Evolutionary conservation across 2,888 invertebrate species (phyloP).

Genomic region (Hemistola chrysoprasaria): DNA sequence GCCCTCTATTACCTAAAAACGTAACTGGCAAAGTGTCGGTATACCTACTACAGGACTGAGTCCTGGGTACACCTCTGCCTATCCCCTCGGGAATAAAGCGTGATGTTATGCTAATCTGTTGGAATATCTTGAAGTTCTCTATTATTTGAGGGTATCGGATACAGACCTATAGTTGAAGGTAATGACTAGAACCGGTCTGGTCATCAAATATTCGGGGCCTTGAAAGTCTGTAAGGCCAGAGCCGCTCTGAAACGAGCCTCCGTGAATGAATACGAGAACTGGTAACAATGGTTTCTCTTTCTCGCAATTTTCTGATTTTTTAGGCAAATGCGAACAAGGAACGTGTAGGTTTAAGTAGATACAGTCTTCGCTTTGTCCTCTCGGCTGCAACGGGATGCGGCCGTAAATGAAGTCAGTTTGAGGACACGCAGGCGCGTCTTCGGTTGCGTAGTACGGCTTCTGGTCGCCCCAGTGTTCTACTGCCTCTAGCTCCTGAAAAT

Average conservation of each 20-base stretch:
- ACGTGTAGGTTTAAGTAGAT: constrained; percentile 30
- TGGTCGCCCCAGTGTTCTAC: constrained; percentile 46
- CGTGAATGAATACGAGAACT: constrained; percentile 25
- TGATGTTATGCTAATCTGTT: no score
- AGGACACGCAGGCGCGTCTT: constrained; percentile 77
- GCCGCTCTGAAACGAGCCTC: constrained; percentile 21
- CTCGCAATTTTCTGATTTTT: neutral
- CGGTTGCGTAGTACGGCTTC: constrained; percentile 58
- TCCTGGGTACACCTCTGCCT: no score
- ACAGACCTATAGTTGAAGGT: constrained; percentile 62
- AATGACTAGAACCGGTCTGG: constrained; percentile 47
- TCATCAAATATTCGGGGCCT: constrained; percentile 34
- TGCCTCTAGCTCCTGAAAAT: constrained; percentile 56
- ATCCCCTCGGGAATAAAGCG: no score
- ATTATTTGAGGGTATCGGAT: no score
- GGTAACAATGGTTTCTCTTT: constrained; percentile 6
- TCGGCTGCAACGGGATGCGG: constrained; percentile 18
- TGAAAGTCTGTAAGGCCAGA: constrained; percentile 24
- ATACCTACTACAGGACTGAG: no score
- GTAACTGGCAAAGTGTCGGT: no score
- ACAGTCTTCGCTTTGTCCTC: constrained; percentile 33
- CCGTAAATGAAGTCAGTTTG: constrained; percentile 54
- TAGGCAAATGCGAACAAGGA: constrained; percentile 9
- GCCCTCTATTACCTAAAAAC: no score
- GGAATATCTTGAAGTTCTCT: no score